These are phyloP conservation scores for Amphipoea oculea DNA, from an alignment of 2,888 invertebrate species.

Conservation along the genomic window DNA sequence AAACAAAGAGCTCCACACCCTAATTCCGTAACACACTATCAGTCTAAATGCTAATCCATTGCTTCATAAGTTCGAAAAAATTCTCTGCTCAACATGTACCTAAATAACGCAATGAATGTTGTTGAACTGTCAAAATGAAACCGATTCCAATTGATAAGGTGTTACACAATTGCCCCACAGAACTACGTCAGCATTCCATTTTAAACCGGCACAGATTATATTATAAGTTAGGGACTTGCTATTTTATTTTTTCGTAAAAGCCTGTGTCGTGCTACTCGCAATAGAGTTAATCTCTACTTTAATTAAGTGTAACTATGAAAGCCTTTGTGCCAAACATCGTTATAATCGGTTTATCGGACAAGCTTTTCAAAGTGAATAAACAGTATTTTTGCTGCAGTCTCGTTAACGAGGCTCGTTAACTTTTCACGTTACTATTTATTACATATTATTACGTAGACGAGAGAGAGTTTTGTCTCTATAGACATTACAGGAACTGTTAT, in stretches of 20 bases:
- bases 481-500: background rate
- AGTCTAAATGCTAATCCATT: too few relatives aligned
- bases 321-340: slow-evolving; percentile 70
- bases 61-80: too few relatives aligned
- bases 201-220: slow-evolving; percentile 31
- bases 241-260: slow-evolving; percentile 32
- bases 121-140: too few relatives aligned
- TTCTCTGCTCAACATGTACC: too few relatives aligned
- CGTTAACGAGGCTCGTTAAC: slow-evolving; percentile 60
- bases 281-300: slow-evolving; percentile 61
- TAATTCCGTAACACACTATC: too few relatives aligned
- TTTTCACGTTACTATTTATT: slow-evolving; percentile 28
- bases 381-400: slow-evolving; percentile 66
- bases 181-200: slow-evolving; percentile 9
- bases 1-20: background rate
- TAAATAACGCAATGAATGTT: too few relatives aligned
- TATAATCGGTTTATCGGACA: slow-evolving; percentile 78
- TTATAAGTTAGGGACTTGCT: background rate
- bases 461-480: too few relatives aligned
- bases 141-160: too few relatives aligned
- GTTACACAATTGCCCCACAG: too few relatives aligned
- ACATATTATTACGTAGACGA: slow-evolving; percentile 3
- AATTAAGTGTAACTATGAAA: slow-evolving; percentile 63
- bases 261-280: slow-evolving; percentile 33
- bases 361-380: slow-evolving; percentile 72